Percentiles rank a stretch among this genome's conserved stretches.
phyloP scores from a whole-genome alignment of 2,888 invertebrate species.

The Byasa hedistus region DNA sequence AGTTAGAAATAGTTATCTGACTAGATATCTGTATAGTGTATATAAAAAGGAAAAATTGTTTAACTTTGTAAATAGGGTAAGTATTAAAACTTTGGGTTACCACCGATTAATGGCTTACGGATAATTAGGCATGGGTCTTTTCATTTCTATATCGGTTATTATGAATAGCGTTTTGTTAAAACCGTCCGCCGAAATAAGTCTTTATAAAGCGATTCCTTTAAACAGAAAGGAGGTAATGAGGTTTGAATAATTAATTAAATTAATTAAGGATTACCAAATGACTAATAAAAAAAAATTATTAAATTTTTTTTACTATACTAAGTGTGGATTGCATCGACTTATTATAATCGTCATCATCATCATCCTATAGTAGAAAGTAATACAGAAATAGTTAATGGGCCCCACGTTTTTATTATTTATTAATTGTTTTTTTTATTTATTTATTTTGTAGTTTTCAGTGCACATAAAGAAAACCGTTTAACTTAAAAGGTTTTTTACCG shows the following conservation, averaged over 20 bases:
- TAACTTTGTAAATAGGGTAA: background rate
- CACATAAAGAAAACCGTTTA: too few species aligned
- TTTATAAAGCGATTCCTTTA: slow-evolving; percentile 5
- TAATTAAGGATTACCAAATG: background rate
- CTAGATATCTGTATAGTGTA: background rate
- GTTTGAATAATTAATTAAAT: background rate
- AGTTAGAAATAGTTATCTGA: too few species aligned
- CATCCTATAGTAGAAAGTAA: too few species aligned
- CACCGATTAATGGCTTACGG: slow-evolving; percentile 1
- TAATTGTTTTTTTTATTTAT: too few species aligned
- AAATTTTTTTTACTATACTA: too few species aligned
- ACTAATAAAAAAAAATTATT: too few species aligned
- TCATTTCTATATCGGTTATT: slow-evolving; percentile 3
- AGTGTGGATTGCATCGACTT: too few species aligned
- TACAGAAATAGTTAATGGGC: too few species aligned
- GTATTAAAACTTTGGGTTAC: background rate
- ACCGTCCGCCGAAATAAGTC: slow-evolving; percentile 2
- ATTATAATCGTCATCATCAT: too few species aligned
- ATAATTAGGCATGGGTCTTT: background rate
- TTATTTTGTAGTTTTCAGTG: too few species aligned
- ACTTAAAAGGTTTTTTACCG: too few species aligned
- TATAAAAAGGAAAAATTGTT: background rate
- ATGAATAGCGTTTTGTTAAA: slow-evolving; percentile 8
- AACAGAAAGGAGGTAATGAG: slow-evolving; percentile 1
- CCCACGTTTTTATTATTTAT: too few species aligned